Conservation (phyloP, 2,797 vertebrate genomes). For the Bothrops alternatus region DNA sequence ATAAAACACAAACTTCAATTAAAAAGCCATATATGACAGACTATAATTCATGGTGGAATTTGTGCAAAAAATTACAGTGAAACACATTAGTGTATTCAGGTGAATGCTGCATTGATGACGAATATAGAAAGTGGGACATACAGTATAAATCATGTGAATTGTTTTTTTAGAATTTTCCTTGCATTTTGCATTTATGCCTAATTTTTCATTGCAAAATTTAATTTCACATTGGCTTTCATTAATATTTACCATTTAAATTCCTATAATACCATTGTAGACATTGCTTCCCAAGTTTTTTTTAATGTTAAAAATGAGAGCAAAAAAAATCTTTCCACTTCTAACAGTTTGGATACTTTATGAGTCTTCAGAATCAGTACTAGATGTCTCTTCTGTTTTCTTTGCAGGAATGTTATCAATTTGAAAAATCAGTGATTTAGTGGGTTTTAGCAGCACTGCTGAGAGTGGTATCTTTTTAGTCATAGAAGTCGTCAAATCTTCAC, state of each 20-base stretch:
- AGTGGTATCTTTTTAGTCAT: conserved; percentile 7
- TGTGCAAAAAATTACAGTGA: background rate
- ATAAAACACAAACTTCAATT: background rate
- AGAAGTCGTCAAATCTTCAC: background rate
- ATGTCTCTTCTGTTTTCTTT: conserved; percentile 22
- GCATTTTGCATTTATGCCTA: background rate
- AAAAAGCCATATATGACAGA: background rate
- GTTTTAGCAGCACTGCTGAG: conserved; percentile 1
- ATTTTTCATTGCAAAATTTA: background rate
- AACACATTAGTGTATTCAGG: background rate
- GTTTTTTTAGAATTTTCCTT: background rate
- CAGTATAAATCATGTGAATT: background rate
- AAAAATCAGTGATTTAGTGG: background rate
- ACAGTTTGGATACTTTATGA: background rate
- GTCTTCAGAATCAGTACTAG: conserved; percentile 24
- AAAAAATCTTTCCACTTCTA: background rate
- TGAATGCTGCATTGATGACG: background rate
- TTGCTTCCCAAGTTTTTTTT: background rate
- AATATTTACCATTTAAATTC: background rate
- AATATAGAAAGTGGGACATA: background rate
- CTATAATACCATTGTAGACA: background rate
- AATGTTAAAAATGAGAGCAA: conserved; percentile 13
- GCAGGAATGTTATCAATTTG: background rate
- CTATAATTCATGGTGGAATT: background rate
- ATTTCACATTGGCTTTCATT: background rate